phyloP scores from a whole-genome alignment of 2,113 vertebrate genomes.

The Agelaius phoeniceus region DNA sequence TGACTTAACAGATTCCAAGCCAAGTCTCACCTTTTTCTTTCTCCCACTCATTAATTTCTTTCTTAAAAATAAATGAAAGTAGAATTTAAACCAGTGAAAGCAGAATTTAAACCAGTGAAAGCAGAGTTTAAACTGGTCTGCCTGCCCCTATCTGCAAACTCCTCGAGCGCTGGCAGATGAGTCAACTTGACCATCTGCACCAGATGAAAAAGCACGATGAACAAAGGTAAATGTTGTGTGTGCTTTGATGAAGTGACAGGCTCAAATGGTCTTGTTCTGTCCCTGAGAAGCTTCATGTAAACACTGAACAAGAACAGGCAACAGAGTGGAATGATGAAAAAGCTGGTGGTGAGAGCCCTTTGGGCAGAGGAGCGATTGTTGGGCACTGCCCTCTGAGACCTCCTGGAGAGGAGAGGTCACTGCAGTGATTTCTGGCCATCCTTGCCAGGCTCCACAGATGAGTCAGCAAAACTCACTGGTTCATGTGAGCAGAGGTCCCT shows the following conservation, averaged over 20 bases:
- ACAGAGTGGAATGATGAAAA: conserved; percentile 3
- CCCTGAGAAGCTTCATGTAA: conserved; percentile 35
- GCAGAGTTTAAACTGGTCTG: neutral
- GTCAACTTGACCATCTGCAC: neutral
- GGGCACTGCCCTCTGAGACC: conserved; percentile 6
- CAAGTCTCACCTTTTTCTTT: neutral
- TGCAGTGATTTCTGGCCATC: neutral
- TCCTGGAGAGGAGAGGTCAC: neutral
- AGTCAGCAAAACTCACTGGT: conserved; percentile 27
- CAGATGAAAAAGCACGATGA: neutral
- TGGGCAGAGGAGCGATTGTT: conserved; percentile 34
- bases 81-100: neutral
- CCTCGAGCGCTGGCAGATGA: neutral
- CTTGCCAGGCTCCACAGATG: neutral
- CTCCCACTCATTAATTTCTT: neutral
- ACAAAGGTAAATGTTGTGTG: neutral
- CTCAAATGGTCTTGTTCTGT: neutral
- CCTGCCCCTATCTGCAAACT: neutral
- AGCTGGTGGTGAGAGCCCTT: neutral
- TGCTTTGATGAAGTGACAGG: neutral
- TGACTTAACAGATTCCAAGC: neutral
- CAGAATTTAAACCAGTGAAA: neutral
- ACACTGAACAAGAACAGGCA: conserved; percentile 19
- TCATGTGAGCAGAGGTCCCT: conserved; percentile 14
- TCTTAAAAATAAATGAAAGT: neutral